These are phyloP conservation scores for Balearica regulorum DNA, from an alignment of 2,797 vertebrate genomes.

Conservation along the genomic window DNA sequence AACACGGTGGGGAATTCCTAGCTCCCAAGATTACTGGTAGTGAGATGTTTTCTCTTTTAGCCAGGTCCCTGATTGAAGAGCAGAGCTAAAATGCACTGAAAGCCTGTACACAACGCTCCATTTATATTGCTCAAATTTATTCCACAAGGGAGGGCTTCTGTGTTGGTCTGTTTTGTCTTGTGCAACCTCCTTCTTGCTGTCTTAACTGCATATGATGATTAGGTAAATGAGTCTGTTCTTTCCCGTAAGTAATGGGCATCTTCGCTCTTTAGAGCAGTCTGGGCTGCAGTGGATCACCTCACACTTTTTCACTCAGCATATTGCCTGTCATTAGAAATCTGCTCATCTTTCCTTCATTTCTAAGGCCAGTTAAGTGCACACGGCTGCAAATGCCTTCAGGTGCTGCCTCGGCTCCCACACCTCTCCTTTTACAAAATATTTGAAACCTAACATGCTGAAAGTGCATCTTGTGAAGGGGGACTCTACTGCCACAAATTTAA, in stretches of 20 bases:
- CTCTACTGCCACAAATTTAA: neutral
- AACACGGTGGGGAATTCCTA: neutral
- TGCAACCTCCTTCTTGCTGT: neutral
- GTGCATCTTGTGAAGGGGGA: neutral
- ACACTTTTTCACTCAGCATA: conserved; percentile 1
- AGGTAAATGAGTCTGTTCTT: neutral
- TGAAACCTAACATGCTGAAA: neutral
- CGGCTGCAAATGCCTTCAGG: neutral
- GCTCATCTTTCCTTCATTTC: conserved; percentile 27
- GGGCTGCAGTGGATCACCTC: conserved; percentile 6
- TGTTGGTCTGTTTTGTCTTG: neutral
- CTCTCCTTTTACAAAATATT: neutral
- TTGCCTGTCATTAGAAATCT: conserved; percentile 54
- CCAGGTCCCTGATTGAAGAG: neutral
- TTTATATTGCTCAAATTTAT: neutral
- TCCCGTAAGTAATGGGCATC: neutral
- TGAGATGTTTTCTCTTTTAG: neutral
- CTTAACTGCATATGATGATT: neutral
- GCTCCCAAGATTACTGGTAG: neutral
- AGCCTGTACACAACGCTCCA: neutral
- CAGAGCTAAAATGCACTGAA: neutral
- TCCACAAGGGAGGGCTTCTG: neutral
- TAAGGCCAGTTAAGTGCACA: neutral
- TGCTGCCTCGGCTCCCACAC: neutral
- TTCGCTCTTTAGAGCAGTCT: neutral